phyloP scores from a whole-genome alignment of 2,113 vertebrate species.

The Riparia riparia region DNA sequence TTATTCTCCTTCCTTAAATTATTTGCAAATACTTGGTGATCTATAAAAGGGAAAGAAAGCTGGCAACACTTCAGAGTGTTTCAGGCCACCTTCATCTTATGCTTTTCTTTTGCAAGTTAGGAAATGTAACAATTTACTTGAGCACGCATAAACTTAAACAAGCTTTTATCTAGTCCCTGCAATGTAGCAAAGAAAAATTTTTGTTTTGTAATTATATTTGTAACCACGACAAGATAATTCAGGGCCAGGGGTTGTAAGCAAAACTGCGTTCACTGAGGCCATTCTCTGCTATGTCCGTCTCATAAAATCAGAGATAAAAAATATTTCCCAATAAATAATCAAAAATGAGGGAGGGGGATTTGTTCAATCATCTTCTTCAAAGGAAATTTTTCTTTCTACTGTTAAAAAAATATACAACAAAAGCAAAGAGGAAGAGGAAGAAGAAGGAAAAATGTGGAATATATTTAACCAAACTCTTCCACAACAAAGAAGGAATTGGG shows the following conservation, averaged over 20 bases:
- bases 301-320: background rate
- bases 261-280: background rate
- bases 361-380: background rate
- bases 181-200: background rate
- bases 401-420: background rate
- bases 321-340: background rate
- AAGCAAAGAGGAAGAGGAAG: accelerated
- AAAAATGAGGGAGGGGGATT: accelerated
- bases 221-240: background rate
- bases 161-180: background rate
- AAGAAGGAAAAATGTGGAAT: background rate
- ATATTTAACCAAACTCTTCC: background rate
- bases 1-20: slow-evolving; percentile 4
- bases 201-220: background rate
- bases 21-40: background rate
- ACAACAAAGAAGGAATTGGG: background rate
- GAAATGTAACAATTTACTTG: background rate
- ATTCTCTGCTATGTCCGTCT: background rate
- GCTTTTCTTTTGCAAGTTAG: background rate
- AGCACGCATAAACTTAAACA: background rate
- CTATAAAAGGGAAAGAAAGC: background rate
- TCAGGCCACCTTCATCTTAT: background rate
- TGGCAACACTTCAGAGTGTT: background rate
- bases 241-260: background rate
- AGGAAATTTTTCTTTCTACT: background rate